These are phyloP conservation scores for Lindbergichthys nudifrons DNA, from an alignment of 2,797 vertebrate species.

Conservation along the genomic window DNA sequence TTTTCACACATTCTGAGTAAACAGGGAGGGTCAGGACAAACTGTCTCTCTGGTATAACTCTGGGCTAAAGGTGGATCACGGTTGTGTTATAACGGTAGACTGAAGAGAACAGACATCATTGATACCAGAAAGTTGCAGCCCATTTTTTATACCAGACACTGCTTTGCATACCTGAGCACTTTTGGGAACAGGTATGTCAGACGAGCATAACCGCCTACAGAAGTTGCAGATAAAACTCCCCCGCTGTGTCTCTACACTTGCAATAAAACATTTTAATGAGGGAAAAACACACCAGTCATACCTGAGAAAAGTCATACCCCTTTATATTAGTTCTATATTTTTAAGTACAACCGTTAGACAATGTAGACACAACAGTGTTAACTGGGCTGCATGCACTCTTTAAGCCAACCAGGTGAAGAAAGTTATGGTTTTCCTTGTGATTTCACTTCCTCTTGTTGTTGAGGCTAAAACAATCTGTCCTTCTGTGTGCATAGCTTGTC, in stretches of 20 bases:
- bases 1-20: constrained; percentile 17
- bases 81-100: background rate
- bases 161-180: constrained; percentile 52
- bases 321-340: constrained; percentile 21
- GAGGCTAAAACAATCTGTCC: constrained; percentile 47
- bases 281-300: constrained; percentile 41
- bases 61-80: background rate
- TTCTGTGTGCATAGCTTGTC: constrained; percentile 12
- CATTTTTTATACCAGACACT: constrained; percentile 10
- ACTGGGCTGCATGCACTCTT: constrained; percentile 15
- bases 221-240: constrained; percentile 44
- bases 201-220: constrained; percentile 30
- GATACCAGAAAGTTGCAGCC: background rate
- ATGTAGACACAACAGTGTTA: background rate
- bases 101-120: background rate
- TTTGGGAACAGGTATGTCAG: constrained; percentile 46
- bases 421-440: constrained; percentile 54
- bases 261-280: constrained; percentile 9
- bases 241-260: constrained; percentile 12
- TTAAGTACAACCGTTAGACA: background rate
- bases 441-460: constrained; percentile 61
- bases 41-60: background rate
- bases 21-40: background rate
- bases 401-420: constrained; percentile 58
- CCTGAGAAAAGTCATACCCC: constrained; percentile 2